Evolutionary conservation across 2,797 vertebrate species (phyloP), one percentile per base, ranked within the genome.

Genomic region (Arremon brunneinucha): DNA sequence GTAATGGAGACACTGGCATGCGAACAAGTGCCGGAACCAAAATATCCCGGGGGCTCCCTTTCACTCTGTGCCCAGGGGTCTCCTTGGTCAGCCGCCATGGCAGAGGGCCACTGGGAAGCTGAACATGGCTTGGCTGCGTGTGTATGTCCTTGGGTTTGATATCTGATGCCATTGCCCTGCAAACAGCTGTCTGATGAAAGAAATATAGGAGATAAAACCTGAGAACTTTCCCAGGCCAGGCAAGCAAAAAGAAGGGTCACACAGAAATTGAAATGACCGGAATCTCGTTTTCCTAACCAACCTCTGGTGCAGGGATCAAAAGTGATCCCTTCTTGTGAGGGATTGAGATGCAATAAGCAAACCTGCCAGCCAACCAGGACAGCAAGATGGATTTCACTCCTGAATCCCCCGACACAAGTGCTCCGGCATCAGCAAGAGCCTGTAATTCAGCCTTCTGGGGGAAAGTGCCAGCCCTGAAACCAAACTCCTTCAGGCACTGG

Each of bases 111-210:
- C 81, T 72, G 80, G 92, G 78, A 96, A 96, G 90, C 71, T 84
- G 90, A 95, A 92, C 62, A 68, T 5, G 1, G 94, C 47, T 81
- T 90, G 71, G 88, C 50, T 30, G 56, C 83, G 47, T 90, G 52
- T 26, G 56, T n/a, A 43, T 95, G 96, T 89, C 97, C 95, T 97
- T 96, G 94, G 62, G 67, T 49, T 87, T 96, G 96, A 96, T 94
- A 97, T 95, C 94, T 86, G 93, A 97, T 41, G 69, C 94, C 83
- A n/a, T 12, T 71, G 75, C 69, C 77, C 70, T 74, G 87, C 87
- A 87, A 90, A 92, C 96, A 97, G 94, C 95, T 97, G 97, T 63
- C 57, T 77, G 85, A 77, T 44, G 84, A 91, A 90, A 93, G 84
- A 76, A 92, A 89, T 80, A 93, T 9, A 62, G 80, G 71, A 83